Percentiles rank a stretch among this genome's conserved stretches.
Evolutionary conservation across 2,113 vertebrate species (phyloP).

Genomic region (Melanerpes aurifrons): DNA sequence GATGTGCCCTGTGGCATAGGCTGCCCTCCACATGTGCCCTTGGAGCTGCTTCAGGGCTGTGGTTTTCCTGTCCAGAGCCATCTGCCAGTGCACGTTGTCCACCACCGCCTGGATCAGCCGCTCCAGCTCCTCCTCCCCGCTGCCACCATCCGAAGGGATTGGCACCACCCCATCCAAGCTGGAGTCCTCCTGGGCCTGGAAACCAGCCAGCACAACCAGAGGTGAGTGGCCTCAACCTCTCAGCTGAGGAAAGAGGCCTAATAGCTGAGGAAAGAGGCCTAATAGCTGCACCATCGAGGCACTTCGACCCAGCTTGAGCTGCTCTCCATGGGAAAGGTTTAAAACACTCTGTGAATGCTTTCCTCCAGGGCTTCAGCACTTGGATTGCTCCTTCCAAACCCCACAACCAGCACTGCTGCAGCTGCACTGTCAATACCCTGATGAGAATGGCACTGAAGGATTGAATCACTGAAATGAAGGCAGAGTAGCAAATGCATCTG

Average conservation of each 20-base stretch:
- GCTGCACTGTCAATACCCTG: background rate
- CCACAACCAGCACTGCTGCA: background rate
- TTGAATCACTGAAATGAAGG: background rate
- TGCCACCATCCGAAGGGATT: slow-evolving; percentile 84
- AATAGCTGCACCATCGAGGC: background rate
- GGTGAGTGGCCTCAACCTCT: background rate
- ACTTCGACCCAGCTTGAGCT: background rate
- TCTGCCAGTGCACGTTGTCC: slow-evolving; percentile 93
- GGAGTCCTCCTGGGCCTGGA: slow-evolving; percentile 91
- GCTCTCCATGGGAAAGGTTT: background rate
- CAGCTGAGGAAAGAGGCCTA: background rate
- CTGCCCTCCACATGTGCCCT: slow-evolving; percentile 95
- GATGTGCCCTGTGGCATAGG: slow-evolving; percentile 86
- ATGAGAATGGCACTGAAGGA: background rate
- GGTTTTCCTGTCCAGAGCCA: slow-evolving; percentile 95
- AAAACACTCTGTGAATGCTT: background rate
- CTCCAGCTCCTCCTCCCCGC: slow-evolving; percentile 83
- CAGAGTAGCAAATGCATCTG: background rate
- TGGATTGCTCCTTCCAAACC: background rate
- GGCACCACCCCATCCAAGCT: slow-evolving; percentile 84
- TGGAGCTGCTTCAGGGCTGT: slow-evolving; percentile 94
- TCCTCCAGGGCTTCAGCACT: background rate
- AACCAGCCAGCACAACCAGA: background rate
- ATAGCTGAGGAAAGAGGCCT: background rate
- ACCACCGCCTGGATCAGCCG: slow-evolving; percentile 88